Conservation (phyloP, 2,888 invertebrate species). For the Dicyrtomina minuta region DNA sequence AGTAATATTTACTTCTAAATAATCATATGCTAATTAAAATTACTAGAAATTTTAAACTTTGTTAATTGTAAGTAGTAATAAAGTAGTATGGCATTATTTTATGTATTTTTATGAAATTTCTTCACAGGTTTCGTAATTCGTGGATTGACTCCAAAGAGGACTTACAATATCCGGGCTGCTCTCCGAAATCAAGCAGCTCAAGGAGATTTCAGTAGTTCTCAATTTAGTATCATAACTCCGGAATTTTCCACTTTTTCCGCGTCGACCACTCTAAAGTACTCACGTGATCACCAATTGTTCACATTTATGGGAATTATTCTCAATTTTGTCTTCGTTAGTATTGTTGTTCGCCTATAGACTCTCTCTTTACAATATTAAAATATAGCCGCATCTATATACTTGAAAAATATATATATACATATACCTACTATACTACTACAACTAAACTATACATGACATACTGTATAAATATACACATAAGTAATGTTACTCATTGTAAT, state of each 20-base stretch:
- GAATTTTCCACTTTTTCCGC: conserved; percentile 44
- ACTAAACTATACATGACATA: no score
- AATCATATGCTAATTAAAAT: neutral
- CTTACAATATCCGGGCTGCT: conserved; percentile 51
- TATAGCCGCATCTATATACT: no score
- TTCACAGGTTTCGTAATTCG: conserved; percentile 49
- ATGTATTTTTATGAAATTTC: neutral
- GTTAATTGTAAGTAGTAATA: neutral
- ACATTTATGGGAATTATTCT: conserved; percentile 43
- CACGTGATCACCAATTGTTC: conserved; percentile 16
- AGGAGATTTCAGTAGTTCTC: conserved; percentile 47
- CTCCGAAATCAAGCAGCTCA: conserved; percentile 50
- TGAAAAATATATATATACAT: no score
- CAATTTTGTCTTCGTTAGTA: conserved; percentile 41
- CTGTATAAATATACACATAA: no score
- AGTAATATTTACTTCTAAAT: neutral
- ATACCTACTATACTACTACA: no score
- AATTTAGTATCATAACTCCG: conserved; percentile 41
- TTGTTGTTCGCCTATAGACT: conserved; percentile 36
- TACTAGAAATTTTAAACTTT: neutral
- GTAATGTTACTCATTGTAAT: no score
- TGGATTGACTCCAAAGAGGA: conserved; percentile 51
- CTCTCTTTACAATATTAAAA: no score
- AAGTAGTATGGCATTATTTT: neutral
- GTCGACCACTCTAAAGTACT: conserved; percentile 38